Evolutionary conservation across 1,140 invertebrate genomes (phyloP), one percentile per base, ranked within the genome.

Genomic region (Sycobia sp.): DNA sequence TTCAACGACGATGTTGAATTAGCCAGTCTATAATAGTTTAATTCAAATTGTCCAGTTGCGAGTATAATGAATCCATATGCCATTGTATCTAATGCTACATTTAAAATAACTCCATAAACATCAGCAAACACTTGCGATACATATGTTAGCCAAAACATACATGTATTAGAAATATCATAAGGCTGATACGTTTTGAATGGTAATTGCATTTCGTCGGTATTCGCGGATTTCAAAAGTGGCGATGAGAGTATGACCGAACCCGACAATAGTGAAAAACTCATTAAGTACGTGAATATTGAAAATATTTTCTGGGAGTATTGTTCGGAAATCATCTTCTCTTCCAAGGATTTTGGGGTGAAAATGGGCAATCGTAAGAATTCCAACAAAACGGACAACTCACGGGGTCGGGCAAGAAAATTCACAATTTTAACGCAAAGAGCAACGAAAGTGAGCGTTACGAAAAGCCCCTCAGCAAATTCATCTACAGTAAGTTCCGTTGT

Each of bases 71-170:
- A 67, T 16, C 69, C 69, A 5, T 68, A 67, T 9, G 66, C 63
- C n/a, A 74, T 22, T 22, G 69, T 71, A 67, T 77, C 73, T 11
- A 74, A 59, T 18, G 69, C 69, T 4, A 68, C 60, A 67, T 74
- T 76, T 11, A 69, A 55, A n/a, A 67, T 27, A 7, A 74, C 69
- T 16, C 70, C 72, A 58, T 38, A 57, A 34, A 66, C 20, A 2
- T 39, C 10, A 14, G 54, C 29, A 7, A 66, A 34, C n/a, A 62
- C 9, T 49, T 66, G 58, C 11, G 60, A 10, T 9, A 4, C 9
- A 41, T 58, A 66, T 4, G 58, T 41, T 10, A 36, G 23, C 18
- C 27, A 38, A 39, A 41, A 66, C 9, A 27, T 13, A 10, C 27
- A 2, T 10, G 0, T 22, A 20, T 20, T 54, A 10, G 39, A 14